phyloP scores from a whole-genome alignment of 2,888 invertebrate genomes.

The Quadriops clusia region DNA sequence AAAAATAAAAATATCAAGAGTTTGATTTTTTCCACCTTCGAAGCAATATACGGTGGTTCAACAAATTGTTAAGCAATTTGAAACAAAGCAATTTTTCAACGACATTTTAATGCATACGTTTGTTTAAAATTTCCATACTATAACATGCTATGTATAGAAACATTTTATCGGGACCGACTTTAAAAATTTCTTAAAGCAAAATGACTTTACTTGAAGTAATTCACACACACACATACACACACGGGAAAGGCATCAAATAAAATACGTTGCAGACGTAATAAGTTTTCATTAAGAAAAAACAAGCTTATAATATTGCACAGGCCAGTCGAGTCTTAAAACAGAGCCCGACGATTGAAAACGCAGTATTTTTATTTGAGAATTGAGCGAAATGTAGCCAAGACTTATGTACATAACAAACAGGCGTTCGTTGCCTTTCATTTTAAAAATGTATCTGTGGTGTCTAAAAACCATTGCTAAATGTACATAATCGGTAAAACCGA shows the following conservation, averaged over 20 bases:
- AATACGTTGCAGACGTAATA: conserved; percentile 3
- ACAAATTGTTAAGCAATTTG: too few species aligned
- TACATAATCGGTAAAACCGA: conserved; percentile 4
- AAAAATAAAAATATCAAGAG: too few species aligned
- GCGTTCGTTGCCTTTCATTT: conserved; percentile 11
- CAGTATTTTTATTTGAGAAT: conserved; percentile 17
- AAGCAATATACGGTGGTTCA: too few species aligned
- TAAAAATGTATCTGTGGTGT: conserved; percentile 10
- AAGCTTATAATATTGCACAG: conserved; percentile 29
- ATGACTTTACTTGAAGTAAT: conserved; percentile 25
- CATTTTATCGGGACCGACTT: background rate
- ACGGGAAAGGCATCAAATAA: conserved; percentile 3
- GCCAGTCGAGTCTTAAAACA: conserved; percentile 23
- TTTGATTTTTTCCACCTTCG: too few species aligned
- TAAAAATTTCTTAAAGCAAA: conserved; percentile 23
- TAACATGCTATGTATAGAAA: background rate
- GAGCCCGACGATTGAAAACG: conserved; percentile 21
- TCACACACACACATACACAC: conserved; percentile 1
- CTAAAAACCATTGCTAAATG: too few species aligned
- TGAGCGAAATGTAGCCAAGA: conserved; percentile 18
- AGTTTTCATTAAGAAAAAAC: conserved; percentile 27
- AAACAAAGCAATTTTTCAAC: too few species aligned
- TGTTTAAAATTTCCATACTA: background rate
- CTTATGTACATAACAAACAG: conserved; percentile 18
- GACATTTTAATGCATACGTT: too few species aligned